Conservation (phyloP, 2,113 vertebrate genomes). For the Clupea harengus region DNA sequence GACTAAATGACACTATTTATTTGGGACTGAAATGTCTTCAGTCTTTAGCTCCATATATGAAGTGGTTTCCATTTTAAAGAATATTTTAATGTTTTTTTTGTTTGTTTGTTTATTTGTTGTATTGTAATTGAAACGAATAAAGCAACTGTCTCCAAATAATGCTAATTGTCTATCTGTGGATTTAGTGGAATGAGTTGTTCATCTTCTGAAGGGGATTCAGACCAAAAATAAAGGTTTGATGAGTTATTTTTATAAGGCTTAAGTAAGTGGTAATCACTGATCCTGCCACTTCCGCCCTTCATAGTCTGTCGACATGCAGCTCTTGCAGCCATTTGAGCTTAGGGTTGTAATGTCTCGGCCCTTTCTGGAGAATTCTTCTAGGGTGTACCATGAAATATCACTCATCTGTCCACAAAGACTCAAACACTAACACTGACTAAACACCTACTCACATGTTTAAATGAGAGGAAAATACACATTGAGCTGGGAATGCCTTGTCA, state of each 20-base stretch:
- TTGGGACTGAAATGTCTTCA: neutral
- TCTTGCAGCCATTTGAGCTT: too few species aligned
- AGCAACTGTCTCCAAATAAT: slow-evolving; percentile 11
- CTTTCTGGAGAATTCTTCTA: too few species aligned
- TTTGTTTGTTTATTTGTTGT: neutral
- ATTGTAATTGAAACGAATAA: slow-evolving; percentile 7
- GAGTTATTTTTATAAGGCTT: too few species aligned
- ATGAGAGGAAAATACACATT: neutral
- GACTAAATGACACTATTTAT: neutral
- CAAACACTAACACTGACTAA: neutral
- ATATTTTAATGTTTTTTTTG: neutral
- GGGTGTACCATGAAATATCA: neutral
- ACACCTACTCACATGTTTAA: neutral
- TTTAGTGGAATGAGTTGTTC: neutral
- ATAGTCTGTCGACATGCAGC: too few species aligned
- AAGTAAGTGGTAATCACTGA: too few species aligned
- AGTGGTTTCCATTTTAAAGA: neutral
- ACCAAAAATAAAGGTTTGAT: too few species aligned
- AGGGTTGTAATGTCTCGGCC: too few species aligned
- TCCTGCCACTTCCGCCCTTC: too few species aligned
- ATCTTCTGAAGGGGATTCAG: neutral
- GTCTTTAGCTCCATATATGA: neutral
- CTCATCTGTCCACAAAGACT: neutral
- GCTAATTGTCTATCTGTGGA: neutral
- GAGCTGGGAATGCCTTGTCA: too few species aligned